A percentile compares a stretch with the other conserved stretches of the same genome.
These are phyloP conservation scores for Eupsittula cactorum DNA, from an alignment of 2,113 vertebrate species.

Conservation along the genomic window DNA sequence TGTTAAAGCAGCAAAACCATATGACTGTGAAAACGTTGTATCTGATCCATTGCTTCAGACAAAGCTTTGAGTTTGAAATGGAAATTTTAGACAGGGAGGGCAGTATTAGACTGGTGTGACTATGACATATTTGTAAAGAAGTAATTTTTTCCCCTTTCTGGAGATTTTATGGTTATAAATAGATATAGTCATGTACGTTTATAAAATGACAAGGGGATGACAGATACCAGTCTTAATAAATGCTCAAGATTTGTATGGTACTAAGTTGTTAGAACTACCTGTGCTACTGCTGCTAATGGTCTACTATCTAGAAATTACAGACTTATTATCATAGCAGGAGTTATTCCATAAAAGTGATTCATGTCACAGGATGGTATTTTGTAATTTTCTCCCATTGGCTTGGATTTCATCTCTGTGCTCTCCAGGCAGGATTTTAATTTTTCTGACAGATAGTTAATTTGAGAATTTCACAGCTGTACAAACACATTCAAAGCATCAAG, in stretches of 20 bases:
- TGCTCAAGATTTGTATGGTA: background rate
- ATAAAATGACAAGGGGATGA: background rate
- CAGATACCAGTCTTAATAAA: conserved; percentile 21
- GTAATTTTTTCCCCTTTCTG: background rate
- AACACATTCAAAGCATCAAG: conserved; percentile 55
- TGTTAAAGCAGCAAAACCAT: background rate
- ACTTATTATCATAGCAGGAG: conserved; percentile 18
- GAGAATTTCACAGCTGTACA: conserved; percentile 61
- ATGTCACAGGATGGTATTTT: conserved; percentile 29
- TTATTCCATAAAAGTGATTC: background rate
- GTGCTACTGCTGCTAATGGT: conserved; percentile 33
- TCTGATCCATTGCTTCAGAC: background rate
- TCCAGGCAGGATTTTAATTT: conserved; percentile 59
- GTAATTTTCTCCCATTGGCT: conserved; percentile 51
- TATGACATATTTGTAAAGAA: background rate
- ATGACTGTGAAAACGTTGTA: background rate
- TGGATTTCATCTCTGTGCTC: conserved; percentile 46
- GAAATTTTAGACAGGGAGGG: background rate
- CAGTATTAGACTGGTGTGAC: background rate
- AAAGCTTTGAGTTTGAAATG: background rate
- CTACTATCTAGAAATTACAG: conserved; percentile 17
- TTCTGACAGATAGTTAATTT: conserved; percentile 65
- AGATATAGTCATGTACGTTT: background rate
- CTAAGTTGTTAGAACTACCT: conserved; percentile 10
- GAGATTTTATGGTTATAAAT: background rate